Conservation (phyloP, 2,888 invertebrate genomes). For the Euzophera pinguis region DNA sequence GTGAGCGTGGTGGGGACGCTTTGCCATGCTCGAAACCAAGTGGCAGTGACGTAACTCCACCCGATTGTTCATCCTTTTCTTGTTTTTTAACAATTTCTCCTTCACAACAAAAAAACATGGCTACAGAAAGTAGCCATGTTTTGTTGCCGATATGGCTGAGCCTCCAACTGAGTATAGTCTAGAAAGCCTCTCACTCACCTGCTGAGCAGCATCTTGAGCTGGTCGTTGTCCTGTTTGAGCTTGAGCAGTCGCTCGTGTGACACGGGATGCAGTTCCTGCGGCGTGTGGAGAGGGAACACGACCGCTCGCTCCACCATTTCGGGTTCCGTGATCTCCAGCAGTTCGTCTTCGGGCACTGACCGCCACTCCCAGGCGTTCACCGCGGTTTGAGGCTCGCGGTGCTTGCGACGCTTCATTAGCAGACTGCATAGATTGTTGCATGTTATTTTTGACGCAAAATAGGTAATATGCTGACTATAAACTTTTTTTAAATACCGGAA, state of each 20-base stretch:
- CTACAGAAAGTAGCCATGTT: no score
- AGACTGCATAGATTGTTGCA: slow-evolving; percentile 33
- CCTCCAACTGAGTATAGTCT: no score
- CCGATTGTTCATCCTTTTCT: no score
- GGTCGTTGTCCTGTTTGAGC: slow-evolving; percentile 50
- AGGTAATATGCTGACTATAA: no score
- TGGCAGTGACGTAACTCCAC: no score
- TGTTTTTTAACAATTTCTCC: no score
- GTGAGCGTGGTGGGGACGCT: no score
- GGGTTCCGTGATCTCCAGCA: slow-evolving; percentile 53
- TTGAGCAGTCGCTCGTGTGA: slow-evolving; percentile 37
- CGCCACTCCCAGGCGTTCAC: slow-evolving; percentile 63
- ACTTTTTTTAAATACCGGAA: no score
- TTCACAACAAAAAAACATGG: no score
- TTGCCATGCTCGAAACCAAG: no score
- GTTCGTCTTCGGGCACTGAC: slow-evolving; percentile 50
- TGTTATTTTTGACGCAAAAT: not conserved
- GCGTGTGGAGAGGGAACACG: slow-evolving; percentile 62
- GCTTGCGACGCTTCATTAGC: slow-evolving; percentile 52
- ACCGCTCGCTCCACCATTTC: slow-evolving; percentile 52
- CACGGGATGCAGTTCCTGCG: slow-evolving; percentile 48
- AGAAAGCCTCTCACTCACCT: not conserved
- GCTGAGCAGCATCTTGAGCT: slow-evolving; percentile 13
- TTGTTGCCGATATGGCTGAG: no score
- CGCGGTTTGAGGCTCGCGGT: slow-evolving; percentile 42